Evolutionary conservation across 2,888 invertebrate genomes (phyloP).

Genomic region (Netelia inedita): DNA sequence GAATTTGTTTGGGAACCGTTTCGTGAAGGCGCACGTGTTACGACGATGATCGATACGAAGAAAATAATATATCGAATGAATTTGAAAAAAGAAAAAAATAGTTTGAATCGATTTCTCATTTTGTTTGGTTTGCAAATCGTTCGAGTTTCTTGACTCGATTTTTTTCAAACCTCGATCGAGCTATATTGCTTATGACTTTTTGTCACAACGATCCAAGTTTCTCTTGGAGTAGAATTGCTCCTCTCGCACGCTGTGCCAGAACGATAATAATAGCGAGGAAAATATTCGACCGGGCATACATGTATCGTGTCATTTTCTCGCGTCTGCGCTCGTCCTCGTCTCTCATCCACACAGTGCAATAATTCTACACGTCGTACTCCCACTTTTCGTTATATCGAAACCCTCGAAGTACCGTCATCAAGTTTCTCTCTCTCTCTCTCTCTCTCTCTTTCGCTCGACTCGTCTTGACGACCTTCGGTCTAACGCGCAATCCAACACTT

Average conservation of each 20-base stretch:
- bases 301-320: slow-evolving; percentile 21
- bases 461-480: slow-evolving; percentile 32
- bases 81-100: background rate
- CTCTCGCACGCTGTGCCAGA: slow-evolving; percentile 39
- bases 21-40: background rate
- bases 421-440: background rate
- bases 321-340: slow-evolving; percentile 39
- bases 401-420: slow-evolving; percentile 1
- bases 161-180: no score
- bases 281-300: slow-evolving; percentile 47
- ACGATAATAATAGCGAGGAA: slow-evolving; percentile 62
- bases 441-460: background rate
- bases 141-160: no score
- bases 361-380: slow-evolving; percentile 18
- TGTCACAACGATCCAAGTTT: slow-evolving; percentile 10
- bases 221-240: slow-evolving; percentile 14
- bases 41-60: background rate
- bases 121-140: background rate
- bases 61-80: background rate
- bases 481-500: background rate
- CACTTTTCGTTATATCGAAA: slow-evolving; percentile 27
- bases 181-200: no score
- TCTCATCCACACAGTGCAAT: background rate
- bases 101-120: background rate
- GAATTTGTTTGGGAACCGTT: background rate